Conservation (phyloP, 1,140 invertebrate genomes). For the Nephotettix cincticeps region DNA sequence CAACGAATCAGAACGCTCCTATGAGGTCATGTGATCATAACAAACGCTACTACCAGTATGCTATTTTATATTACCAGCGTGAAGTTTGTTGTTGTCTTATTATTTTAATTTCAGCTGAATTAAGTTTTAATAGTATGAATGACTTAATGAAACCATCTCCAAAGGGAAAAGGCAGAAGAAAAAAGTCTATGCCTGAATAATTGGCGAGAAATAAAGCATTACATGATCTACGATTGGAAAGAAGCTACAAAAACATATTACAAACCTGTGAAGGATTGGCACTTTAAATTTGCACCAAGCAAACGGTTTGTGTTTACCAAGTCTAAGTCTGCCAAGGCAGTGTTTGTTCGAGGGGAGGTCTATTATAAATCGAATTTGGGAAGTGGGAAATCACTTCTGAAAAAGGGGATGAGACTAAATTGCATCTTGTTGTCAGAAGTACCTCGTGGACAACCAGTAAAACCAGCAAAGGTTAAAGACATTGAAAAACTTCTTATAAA, state of each 20-base stretch:
- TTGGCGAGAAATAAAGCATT: no score
- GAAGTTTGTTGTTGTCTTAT: no score
- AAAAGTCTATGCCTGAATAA: no score
- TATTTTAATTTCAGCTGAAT: no score
- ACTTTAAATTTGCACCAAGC: background rate
- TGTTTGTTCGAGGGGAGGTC: background rate
- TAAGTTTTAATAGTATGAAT: no score
- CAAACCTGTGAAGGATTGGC: background rate
- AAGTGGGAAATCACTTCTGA: no score
- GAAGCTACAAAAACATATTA: background rate
- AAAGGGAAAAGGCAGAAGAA: no score
- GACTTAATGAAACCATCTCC: no score
- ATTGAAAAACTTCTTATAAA: background rate
- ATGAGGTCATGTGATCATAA: slow-evolving; percentile 9
- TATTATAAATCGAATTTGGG: background rate
- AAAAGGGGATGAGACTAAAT: background rate
- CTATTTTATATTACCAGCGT: no score
- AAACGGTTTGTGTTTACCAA: slow-evolving; percentile 1
- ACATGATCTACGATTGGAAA: background rate
- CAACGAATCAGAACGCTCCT: background rate
- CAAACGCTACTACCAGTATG: no score
- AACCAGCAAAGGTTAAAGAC: background rate
- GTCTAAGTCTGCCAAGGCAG: background rate
- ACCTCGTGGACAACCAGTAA: background rate
- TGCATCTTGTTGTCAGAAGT: background rate